Evolutionary conservation across 1,140 invertebrate species (phyloP).

Genomic region (Bradysia coprophila): DNA sequence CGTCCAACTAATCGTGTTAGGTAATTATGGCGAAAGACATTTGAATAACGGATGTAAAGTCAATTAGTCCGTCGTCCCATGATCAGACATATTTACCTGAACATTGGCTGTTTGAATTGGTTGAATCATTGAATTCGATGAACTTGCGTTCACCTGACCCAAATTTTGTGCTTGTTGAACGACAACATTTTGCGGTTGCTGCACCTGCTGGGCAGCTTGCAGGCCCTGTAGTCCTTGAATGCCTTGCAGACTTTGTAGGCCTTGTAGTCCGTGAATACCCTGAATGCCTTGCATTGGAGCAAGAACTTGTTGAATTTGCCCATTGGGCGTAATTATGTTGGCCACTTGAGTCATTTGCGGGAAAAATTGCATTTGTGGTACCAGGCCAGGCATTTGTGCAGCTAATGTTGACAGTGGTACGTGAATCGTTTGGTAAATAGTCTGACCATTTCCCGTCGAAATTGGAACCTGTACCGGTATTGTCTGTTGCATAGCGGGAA

Average conservation of each 20-base stretch:
- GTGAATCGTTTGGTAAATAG: constrained; percentile 82
- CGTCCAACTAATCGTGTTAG: too few species aligned
- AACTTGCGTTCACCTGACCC: constrained; percentile 14
- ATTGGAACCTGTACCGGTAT: constrained; percentile 87
- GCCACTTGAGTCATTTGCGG: constrained; percentile 60
- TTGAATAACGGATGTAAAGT: too few species aligned
- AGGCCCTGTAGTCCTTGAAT: constrained; percentile 7
- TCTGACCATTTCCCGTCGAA: constrained; percentile 73
- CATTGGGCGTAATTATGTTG: constrained; percentile 68
- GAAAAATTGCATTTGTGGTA: constrained; percentile 46
- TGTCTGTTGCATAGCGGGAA: constrained; percentile 63
- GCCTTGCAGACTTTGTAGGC: constrained; percentile 16
- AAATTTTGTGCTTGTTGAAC: constrained; percentile 4
- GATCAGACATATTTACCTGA: too few species aligned
- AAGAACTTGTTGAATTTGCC: constrained; percentile 71
- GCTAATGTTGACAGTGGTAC: constrained; percentile 65
- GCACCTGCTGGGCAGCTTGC: constrained; percentile 5
- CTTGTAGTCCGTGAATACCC: constrained; percentile 15
- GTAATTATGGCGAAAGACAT: too few species aligned
- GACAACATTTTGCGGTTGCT: constrained; percentile 3
- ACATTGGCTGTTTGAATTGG: background rate
- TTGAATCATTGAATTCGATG: constrained; percentile 4
- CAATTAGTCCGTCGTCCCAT: too few species aligned
- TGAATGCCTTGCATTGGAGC: constrained; percentile 28
- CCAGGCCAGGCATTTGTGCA: constrained; percentile 30